phyloP scores from a whole-genome alignment of 2,888 invertebrate species.

The Pammene fasciana region DNA sequence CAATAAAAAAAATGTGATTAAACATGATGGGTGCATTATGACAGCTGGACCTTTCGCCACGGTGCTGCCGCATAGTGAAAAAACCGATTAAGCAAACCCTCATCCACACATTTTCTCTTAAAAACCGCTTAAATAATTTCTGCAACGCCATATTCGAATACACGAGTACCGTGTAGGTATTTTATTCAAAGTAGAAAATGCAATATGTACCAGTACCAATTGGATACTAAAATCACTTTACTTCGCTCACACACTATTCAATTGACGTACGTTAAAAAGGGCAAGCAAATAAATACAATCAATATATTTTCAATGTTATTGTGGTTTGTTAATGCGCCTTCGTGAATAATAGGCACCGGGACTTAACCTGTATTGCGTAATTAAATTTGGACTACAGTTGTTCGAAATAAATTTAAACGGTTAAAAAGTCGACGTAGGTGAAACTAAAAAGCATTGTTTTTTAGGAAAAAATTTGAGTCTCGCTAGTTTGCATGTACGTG shows the following conservation, averaged over 20 bases:
- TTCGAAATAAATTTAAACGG: slow-evolving; percentile 26
- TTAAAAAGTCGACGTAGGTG: slow-evolving; percentile 24
- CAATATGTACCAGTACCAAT: neutral
- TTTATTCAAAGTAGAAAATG: neutral
- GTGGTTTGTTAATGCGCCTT: too few species aligned
- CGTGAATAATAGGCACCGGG: neutral
- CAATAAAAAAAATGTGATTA: too few species aligned
- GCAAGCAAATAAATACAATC: neutral
- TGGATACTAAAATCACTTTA: neutral
- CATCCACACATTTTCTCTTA: too few species aligned
- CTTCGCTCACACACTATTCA: neutral
- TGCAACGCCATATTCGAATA: too few species aligned
- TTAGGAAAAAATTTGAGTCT: slow-evolving; percentile 16
- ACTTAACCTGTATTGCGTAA: slow-evolving; percentile 23
- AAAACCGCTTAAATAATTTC: too few species aligned
- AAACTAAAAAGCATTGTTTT: slow-evolving; percentile 26
- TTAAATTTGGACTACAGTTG: slow-evolving; percentile 27
- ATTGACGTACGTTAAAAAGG: neutral
- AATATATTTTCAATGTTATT: neutral
- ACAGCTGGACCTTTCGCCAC: too few species aligned
- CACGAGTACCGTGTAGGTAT: neutral
- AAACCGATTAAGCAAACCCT: too few species aligned
- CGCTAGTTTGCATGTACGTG: slow-evolving; percentile 19
- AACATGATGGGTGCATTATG: too few species aligned
- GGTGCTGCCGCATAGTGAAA: too few species aligned